Evolutionary conservation across 35 echinoderm and acorn worm species (phyloP).

Genomic region (Stichopus chloronotus): DNA sequence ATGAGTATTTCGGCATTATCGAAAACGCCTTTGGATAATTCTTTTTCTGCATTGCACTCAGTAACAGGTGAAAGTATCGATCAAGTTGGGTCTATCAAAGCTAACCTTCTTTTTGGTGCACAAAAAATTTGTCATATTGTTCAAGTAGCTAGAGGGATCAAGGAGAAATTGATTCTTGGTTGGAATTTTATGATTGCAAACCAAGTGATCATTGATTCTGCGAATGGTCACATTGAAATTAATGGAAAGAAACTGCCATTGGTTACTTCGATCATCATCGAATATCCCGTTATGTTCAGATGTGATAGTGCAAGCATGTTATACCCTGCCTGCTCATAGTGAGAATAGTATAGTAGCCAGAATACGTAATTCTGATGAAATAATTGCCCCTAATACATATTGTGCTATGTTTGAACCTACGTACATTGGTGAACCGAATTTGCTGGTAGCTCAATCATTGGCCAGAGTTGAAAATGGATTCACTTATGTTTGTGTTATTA

Average conservation of each 20-base stretch:
- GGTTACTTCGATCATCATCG: background rate
- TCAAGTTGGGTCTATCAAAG: background rate
- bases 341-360: background rate
- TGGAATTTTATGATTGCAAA: background rate
- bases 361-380: background rate
- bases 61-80: conserved; percentile 24
- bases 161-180: background rate
- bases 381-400: background rate
- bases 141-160: background rate
- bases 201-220: background rate
- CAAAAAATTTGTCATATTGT: background rate
- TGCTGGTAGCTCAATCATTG: background rate
- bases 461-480: conserved; percentile 19
- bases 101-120: background rate
- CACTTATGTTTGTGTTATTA: conserved; percentile 21
- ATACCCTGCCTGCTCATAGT: background rate
- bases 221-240: background rate
- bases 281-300: background rate
- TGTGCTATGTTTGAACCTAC: background rate
- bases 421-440: background rate
- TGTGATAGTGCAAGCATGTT: background rate
- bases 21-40: background rate
- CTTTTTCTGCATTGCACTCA: background rate
- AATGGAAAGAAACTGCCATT: background rate
- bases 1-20: background rate